phyloP scores from a whole-genome alignment of 2,797 vertebrate genomes.

The Centropyge bicolor region DNA sequence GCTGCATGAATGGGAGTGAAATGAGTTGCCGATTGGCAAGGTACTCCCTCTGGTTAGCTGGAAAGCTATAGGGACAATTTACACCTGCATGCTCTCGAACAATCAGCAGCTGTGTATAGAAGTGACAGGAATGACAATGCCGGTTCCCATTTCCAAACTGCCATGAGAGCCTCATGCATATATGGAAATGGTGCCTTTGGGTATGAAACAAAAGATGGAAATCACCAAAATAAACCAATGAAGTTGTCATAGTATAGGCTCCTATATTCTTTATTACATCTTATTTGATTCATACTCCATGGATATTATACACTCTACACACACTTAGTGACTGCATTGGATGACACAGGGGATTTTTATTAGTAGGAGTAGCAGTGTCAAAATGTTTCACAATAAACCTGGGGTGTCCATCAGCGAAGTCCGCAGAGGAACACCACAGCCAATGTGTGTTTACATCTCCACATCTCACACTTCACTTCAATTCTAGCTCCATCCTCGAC shows the following conservation, averaged over 20 bases:
- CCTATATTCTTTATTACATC: not conserved
- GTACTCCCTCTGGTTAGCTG: constrained; percentile 49
- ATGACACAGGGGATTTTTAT: constrained; percentile 11
- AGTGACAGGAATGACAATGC: constrained; percentile 42
- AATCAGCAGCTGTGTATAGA: constrained; percentile 40
- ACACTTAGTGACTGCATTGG: not conserved
- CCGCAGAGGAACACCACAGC: not conserved
- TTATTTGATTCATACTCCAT: not conserved
- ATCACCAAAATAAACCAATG: not conserved
- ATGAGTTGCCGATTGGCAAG: constrained; percentile 55
- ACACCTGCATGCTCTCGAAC: constrained; percentile 48
- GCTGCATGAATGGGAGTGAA: constrained; percentile 54
- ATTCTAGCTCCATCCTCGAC: constrained; percentile 29
- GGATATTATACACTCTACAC: not conserved
- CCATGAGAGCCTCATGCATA: constrained; percentile 13
- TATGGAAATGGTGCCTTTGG: not conserved
- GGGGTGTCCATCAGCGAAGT: not conserved
- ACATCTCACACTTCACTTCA: constrained; percentile 34
- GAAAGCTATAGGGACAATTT: constrained; percentile 59
- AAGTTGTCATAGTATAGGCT: not conserved
- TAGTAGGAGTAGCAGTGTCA: not conserved
- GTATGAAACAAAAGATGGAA: not conserved
- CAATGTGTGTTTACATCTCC: constrained; percentile 19
- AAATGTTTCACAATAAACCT: constrained; percentile 24
- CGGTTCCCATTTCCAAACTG: constrained; percentile 16